These are phyloP conservation scores for Drosophila busckii DNA, from an alignment of 1,140 invertebrate genomes.

Conservation along the genomic window DNA sequence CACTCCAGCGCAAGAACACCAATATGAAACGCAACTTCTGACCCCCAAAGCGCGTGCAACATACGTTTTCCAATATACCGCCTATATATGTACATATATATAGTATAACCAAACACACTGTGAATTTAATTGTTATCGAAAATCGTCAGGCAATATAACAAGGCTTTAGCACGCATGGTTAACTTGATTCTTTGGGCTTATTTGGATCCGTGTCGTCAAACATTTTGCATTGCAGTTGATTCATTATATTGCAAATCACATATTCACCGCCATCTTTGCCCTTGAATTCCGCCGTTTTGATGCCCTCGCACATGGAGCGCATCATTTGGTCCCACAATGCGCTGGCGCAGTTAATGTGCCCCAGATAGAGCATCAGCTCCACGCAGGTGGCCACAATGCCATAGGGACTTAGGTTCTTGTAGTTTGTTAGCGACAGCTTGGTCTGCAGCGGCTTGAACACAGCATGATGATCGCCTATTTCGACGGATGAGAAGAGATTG, in stretches of 20 bases:
- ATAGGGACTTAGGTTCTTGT: conserved; percentile 56
- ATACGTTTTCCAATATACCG: too few species aligned
- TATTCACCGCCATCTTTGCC: conserved; percentile 54
- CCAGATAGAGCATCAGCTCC: conserved; percentile 50
- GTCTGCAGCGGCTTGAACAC: conserved; percentile 67
- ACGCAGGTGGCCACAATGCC: conserved; percentile 57
- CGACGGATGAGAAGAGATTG: conserved; percentile 56
- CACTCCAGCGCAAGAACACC: conserved; percentile 1
- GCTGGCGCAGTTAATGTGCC: conserved; percentile 23
- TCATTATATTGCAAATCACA: conserved; percentile 63
- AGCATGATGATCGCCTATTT: conserved; percentile 53
- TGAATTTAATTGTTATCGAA: conserved; percentile 2
- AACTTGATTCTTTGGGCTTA: too few species aligned
- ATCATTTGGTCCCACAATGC: conserved; percentile 42
- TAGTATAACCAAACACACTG: too few species aligned
- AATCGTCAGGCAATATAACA: too few species aligned
- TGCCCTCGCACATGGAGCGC: conserved; percentile 49
- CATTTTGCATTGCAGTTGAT: conserved; percentile 36
- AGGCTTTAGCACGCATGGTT: too few species aligned
- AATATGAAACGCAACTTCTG: conserved; percentile 22
- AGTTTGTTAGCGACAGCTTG: conserved; percentile 61
- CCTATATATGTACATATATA: too few species aligned
- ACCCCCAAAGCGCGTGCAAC: too few species aligned
- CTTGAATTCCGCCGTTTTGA: conserved; percentile 52
- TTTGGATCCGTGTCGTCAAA: background rate